Evolutionary conservation across 2,113 vertebrate species (phyloP).

Genomic region (Chrysemys picta): DNA sequence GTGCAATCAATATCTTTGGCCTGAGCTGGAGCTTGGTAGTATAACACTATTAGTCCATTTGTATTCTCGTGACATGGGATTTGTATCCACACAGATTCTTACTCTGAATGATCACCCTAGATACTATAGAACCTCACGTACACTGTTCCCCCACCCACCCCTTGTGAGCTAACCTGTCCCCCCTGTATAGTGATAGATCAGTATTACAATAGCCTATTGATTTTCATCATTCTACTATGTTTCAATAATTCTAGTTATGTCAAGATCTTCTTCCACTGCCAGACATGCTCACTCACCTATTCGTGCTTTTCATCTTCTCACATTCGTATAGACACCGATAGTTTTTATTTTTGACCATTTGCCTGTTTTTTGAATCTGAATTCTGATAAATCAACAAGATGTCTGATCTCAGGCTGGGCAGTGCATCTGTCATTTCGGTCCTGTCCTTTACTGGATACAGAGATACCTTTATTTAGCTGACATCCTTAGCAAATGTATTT

Average conservation of each 20-base stretch:
- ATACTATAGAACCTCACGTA: fast-evolving
- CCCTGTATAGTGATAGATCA: background rate
- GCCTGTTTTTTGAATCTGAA: background rate
- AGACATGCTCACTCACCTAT: background rate
- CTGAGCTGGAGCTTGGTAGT: background rate
- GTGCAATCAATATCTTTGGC: background rate
- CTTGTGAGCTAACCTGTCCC: background rate
- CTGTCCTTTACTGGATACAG: background rate
- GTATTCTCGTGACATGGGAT: background rate
- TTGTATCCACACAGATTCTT: background rate
- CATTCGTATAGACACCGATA: background rate
- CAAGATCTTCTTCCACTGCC: background rate
- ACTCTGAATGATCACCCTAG: background rate
- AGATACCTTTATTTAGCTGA: background rate
- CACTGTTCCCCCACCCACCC: background rate
- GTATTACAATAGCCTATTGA: background rate
- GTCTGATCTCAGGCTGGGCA: background rate
- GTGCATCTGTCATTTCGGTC: background rate
- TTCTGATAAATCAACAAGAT: background rate
- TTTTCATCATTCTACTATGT: background rate
- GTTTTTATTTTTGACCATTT: background rate
- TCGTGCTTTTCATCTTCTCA: background rate
- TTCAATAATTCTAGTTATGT: background rate
- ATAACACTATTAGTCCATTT: background rate
- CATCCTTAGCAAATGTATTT: background rate